Conservation (phyloP, 2,888 invertebrate species). For the Tachystola acroxantha region DNA sequence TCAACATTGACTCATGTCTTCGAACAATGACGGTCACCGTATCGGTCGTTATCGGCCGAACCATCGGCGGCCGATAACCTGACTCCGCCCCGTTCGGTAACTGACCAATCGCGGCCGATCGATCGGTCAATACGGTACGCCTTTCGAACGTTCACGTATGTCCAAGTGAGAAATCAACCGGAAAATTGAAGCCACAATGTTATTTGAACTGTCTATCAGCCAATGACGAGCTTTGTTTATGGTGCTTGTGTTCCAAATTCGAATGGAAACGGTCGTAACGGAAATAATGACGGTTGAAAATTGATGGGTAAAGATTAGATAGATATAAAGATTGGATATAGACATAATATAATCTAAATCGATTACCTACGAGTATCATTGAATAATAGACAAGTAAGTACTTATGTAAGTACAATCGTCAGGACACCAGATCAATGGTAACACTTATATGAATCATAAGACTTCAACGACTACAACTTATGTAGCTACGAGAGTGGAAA, state of each 20-base stretch:
- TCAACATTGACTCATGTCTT: conserved; percentile 1
- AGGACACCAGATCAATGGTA: too few species aligned
- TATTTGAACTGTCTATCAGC: neutral
- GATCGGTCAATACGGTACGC: conserved; percentile 59
- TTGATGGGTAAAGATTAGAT: too few species aligned
- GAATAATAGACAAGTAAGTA: too few species aligned
- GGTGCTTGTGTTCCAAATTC: neutral
- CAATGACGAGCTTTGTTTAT: neutral
- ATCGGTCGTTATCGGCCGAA: conserved; percentile 43
- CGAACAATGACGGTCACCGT: conserved; percentile 43
- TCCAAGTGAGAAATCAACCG: neutral
- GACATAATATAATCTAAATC: too few species aligned
- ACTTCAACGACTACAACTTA: too few species aligned
- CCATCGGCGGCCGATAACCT: conserved; percentile 45
- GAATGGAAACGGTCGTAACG: too few species aligned
- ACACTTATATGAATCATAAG: too few species aligned
- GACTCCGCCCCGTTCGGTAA: conserved; percentile 50
- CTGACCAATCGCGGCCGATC: conserved; percentile 67
- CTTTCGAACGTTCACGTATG: conserved; percentile 23
- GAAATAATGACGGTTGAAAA: too few species aligned
- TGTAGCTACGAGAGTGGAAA: too few species aligned
- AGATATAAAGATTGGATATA: too few species aligned
- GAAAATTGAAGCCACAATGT: neutral
- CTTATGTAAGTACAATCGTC: too few species aligned
- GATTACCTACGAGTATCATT: too few species aligned